phyloP scores from a whole-genome alignment of 2,113 vertebrate genomes.

The Equus przewalskii region DNA sequence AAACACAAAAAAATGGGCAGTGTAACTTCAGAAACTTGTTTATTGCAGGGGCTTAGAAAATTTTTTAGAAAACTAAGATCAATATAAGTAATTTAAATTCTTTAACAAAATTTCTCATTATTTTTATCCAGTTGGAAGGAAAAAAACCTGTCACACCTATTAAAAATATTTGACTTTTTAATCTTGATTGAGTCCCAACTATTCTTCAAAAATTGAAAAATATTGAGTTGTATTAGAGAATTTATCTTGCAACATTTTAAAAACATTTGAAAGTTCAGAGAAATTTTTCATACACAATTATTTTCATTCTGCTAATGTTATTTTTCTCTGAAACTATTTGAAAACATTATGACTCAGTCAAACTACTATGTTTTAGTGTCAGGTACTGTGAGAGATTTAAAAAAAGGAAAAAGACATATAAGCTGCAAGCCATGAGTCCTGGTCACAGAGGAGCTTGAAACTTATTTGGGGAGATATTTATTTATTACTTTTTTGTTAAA shows the following conservation, averaged over 20 bases:
- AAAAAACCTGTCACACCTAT: neutral
- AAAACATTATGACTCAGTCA: neutral
- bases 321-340: neutral
- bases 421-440: neutral
- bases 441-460: neutral
- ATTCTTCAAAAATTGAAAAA: neutral
- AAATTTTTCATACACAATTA: neutral
- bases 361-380: neutral
- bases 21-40: neutral
- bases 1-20: neutral
- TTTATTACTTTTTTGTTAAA: neutral
- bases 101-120: neutral
- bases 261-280: slow-evolving; percentile 18
- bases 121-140: neutral
- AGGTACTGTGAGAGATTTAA: neutral
- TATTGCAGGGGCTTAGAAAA: neutral
- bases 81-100: neutral
- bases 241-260: neutral
- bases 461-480: neutral
- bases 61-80: neutral
- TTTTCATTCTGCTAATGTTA: neutral
- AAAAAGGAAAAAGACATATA: neutral
- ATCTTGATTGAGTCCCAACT: neutral
- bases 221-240: neutral
- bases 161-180: slow-evolving; percentile 10